These are phyloP conservation scores for Strigamia crassipes DNA, from an alignment of 2,888 invertebrate species.

Conservation along the genomic window DNA sequence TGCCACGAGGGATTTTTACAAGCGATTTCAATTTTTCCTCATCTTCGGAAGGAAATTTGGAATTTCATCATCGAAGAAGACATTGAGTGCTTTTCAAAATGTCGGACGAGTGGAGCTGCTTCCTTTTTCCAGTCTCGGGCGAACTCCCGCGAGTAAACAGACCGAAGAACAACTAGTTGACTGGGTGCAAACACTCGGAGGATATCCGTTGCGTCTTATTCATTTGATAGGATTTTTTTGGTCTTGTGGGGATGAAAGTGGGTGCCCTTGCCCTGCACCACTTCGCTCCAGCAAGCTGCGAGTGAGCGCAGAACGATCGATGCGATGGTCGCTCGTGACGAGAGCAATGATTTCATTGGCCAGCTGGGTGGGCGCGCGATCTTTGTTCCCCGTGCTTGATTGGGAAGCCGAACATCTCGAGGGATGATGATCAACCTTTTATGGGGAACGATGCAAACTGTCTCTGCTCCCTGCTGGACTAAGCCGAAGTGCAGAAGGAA, in stretches of 20 bases:
- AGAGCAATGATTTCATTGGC: constrained; percentile 32
- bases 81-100: not conserved
- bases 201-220: constrained; percentile 33
- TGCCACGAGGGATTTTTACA: no score
- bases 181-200: constrained; percentile 31
- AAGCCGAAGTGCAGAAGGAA: not conserved
- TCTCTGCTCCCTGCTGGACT: not conserved
- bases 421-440: not conserved
- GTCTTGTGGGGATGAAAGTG: constrained; percentile 35
- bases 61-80: no score
- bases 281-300: not conserved
- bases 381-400: not conserved
- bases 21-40: no score
- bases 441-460: not conserved
- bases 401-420: constrained; percentile 1
- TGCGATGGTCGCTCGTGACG: not conserved
- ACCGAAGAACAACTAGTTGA: not conserved
- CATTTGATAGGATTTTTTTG: constrained; percentile 19
- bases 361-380: not conserved
- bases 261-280: constrained; percentile 23
- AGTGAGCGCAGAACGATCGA: not conserved
- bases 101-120: not conserved
- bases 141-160: not conserved
- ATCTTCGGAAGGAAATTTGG: no score
- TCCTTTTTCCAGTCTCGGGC: not conserved